phyloP scores from a whole-genome alignment of 2,113 vertebrate species.

The Tyto alba region DNA sequence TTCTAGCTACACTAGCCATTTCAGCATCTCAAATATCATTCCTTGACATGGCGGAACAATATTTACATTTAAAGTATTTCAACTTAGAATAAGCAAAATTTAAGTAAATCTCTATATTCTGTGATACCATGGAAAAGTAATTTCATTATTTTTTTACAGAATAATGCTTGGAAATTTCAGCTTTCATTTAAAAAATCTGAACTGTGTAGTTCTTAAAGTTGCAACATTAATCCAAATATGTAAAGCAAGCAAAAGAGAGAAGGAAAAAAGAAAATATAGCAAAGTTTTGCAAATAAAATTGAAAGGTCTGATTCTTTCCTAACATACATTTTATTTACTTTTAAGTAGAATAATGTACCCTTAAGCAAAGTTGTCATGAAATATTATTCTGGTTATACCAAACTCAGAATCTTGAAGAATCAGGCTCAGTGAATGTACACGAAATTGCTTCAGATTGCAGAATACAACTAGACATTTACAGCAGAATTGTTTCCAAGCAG shows the following conservation, averaged over 20 bases:
- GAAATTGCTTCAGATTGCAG: background rate
- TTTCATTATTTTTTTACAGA: background rate
- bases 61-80: background rate
- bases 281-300: background rate
- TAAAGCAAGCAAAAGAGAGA: background rate
- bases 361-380: background rate
- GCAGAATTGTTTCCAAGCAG: background rate
- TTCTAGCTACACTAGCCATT: background rate
- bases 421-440: background rate
- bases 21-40: background rate
- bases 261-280: background rate
- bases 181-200: background rate
- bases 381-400: background rate
- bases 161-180: background rate
- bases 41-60: background rate
- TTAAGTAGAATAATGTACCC: background rate
- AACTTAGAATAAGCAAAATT: background rate
- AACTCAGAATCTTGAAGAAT: background rate
- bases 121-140: background rate
- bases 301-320: background rate
- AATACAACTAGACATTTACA: background rate
- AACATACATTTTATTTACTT: background rate
- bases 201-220: background rate
- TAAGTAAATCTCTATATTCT: background rate
- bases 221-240: background rate